Base-by-base conservation (phyloP, 2,113 vertebrate genomes). In the Phrynosoma platyrhinos region DNA sequence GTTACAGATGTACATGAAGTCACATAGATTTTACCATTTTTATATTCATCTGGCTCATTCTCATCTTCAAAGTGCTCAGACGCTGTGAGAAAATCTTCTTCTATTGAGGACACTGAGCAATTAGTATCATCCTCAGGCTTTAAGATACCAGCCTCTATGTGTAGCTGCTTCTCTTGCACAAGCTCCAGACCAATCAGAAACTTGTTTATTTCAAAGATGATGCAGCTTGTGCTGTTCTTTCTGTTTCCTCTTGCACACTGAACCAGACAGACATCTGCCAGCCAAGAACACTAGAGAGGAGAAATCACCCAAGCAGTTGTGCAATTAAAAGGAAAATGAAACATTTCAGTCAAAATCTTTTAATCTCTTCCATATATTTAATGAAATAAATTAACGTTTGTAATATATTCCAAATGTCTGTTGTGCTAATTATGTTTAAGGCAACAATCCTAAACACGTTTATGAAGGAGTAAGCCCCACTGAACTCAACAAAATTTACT, bases 181-280 rank as follows among this genome's bases (percentile, higher is more conserved):
- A 98, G 97, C 93, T 99, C 98, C 55, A 99, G 96, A 30, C 98
- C 98, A 83, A 98, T 97, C 90, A 99, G 95, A 95, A 99, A 99
- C 95, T 98, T 99, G 96, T 99, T 99, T 94, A 99, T 98, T 93
- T 99, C 98, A 92, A 98, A 98, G 94, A 99, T 97, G 94, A 99
- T 96, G 95, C 97, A 98, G 81, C 96, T 95, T 58, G 98, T 85
- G 1, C 97, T 96, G 89, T 94, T 97, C 16, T 96, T 94, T 88
- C 91, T 94, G 92, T 95, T 97, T 53, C 95, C 96, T 85, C 97
- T 97, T 0, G 96, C 97, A 93, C 97, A 98, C 87, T 98, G 98
- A 93, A 99, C 96, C 96, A 99, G 90, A 91, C 98, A 99, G 89
- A 99, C 96, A 88, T 98, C 98, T 86, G 97, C 95, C 75, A 97